phyloP scores from a whole-genome alignment of 2,797 vertebrate genomes.

The Sebastes trivittatus region DNA sequence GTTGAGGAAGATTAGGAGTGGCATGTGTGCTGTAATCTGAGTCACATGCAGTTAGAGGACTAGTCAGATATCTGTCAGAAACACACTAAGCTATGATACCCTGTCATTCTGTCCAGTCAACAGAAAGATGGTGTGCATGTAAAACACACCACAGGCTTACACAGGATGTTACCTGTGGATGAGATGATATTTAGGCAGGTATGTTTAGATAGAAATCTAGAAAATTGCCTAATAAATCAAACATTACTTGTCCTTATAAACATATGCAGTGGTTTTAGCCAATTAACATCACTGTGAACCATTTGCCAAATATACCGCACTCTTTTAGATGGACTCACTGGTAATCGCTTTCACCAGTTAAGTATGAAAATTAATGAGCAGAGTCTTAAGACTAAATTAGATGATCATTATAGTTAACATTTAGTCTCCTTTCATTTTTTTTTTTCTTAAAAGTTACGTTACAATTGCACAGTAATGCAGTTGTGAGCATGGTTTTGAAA shows the following conservation, averaged over 20 bases:
- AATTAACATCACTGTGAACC: not conserved
- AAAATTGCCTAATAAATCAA: not conserved
- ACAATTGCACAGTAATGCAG: not conserved
- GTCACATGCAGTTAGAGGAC: constrained; percentile 70
- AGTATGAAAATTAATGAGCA: not conserved
- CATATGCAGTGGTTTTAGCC: not conserved
- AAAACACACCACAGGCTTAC: not conserved
- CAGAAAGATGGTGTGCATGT: not conserved
- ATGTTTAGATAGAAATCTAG: not conserved
- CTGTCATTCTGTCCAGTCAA: not conserved
- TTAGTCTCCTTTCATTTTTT: not conserved
- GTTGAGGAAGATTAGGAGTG: constrained; percentile 71
- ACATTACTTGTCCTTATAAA: not conserved
- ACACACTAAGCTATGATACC: constrained; percentile 30
- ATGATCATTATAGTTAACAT: not conserved
- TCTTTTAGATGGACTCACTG: no score
- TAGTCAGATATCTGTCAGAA: constrained; percentile 59
- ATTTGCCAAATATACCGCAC: not conserved
- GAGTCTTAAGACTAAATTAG: not conserved
- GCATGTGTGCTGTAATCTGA: constrained; percentile 74
- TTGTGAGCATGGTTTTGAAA: not conserved
- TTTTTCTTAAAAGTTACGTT: not conserved
- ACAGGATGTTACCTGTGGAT: not conserved
- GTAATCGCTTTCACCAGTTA: no score
- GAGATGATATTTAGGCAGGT: not conserved